These are phyloP conservation scores for Mungos mungo DNA, from an alignment of 2,113 vertebrate species.

Conservation along the genomic window DNA sequence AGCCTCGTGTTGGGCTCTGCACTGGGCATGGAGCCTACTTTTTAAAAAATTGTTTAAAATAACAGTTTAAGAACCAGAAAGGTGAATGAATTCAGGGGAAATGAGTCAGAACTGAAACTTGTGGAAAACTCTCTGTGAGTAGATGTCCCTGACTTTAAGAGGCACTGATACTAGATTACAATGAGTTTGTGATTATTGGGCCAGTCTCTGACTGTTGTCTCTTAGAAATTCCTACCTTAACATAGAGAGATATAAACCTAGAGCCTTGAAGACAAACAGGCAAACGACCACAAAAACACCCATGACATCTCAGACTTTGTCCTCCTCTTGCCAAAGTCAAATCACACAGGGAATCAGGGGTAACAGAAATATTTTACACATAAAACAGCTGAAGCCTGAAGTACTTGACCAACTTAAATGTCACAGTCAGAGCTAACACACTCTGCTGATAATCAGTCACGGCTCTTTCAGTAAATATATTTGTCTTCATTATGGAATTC, in stretches of 20 bases:
- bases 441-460: background rate
- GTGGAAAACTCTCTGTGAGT: background rate
- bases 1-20: too few relatives aligned
- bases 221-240: background rate
- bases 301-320: background rate
- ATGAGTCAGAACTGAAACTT: background rate
- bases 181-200: background rate
- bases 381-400: background rate
- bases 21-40: too few relatives aligned
- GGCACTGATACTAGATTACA: rapidly evolving
- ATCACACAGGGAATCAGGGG: background rate
- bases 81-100: background rate
- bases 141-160: background rate
- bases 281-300: background rate
- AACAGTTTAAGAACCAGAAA: background rate
- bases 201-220: background rate
- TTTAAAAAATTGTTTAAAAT: background rate
- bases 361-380: background rate
- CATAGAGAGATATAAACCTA: background rate
- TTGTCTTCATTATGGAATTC: background rate
- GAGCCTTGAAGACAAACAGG: background rate
- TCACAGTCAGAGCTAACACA: background rate
- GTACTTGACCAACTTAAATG: background rate
- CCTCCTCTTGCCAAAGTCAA: background rate
- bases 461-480: background rate